Evolutionary conservation across 2,888 invertebrate species (phyloP).

Genomic region (Nematopogon swammerdamellus): DNA sequence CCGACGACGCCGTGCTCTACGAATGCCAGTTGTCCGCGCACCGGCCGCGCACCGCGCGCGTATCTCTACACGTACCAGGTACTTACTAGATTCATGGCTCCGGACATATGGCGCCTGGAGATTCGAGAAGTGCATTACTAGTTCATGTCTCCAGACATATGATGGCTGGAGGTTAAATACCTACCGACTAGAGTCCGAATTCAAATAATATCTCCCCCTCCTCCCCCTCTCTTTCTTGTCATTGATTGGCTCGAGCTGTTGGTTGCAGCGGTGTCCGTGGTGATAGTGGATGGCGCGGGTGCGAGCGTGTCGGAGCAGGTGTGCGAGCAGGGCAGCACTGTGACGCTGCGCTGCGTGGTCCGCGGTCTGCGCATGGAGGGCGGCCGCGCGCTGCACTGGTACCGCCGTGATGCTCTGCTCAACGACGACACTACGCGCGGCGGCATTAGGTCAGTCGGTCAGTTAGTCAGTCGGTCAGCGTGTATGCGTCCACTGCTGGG

Average conservation of each 20-base stretch:
- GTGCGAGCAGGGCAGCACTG: conserved; percentile 44
- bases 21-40: no score
- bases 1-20: no score
- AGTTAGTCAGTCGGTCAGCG: no score
- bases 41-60: no score
- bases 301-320: conserved; percentile 43
- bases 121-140: conserved; percentile 29
- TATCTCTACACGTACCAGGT: no score
- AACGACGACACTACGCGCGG: conserved; percentile 48
- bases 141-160: not conserved
- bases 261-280: conserved; percentile 40
- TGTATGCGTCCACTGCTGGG: no score
- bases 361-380: conserved; percentile 44
- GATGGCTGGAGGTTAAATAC: no score
- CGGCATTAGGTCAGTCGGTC: conserved; percentile 50
- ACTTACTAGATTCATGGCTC: conserved; percentile 50
- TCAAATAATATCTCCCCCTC: no score
- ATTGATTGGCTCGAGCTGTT: no score
- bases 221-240: no score
- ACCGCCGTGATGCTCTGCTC: conserved; percentile 33
- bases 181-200: no score
- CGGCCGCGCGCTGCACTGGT: conserved; percentile 44
- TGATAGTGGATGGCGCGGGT: conserved; percentile 46
- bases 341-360: conserved; percentile 43
- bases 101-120: conserved; percentile 45